Evolutionary conservation across 2,888 invertebrate species (phyloP).

Genomic region (Macrosoma leucophasiata): DNA sequence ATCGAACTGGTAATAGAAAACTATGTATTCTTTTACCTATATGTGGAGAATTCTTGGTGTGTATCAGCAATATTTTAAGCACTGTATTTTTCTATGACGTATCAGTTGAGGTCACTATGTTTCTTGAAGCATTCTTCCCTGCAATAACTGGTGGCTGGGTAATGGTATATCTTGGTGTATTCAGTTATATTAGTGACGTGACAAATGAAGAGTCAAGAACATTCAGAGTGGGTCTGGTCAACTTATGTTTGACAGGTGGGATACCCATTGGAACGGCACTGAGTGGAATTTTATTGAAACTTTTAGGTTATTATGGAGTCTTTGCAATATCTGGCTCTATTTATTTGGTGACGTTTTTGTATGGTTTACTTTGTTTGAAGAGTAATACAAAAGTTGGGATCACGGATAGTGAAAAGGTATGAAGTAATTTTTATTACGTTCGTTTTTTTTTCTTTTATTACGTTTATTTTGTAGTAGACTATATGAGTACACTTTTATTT

Average conservation of each 20-base stretch:
- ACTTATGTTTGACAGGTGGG: slow-evolving; percentile 75
- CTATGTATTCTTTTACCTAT: slow-evolving; percentile 74
- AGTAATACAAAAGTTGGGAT: slow-evolving; percentile 45
- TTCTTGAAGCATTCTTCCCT: slow-evolving; percentile 70
- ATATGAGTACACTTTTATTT: too few species aligned
- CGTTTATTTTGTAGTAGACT: too few species aligned
- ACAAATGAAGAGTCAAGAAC: slow-evolving; percentile 73
- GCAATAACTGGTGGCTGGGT: slow-evolving; percentile 74
- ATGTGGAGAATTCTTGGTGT: slow-evolving; percentile 66
- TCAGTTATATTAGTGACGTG: slow-evolving; percentile 78
- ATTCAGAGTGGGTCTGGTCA: slow-evolving; percentile 75
- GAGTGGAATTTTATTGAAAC: slow-evolving; percentile 66
- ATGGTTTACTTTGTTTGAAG: slow-evolving; percentile 48
- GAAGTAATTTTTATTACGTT: slow-evolving; percentile 1
- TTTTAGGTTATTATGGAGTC: slow-evolving; percentile 60
- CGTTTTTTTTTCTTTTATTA: too few species aligned
- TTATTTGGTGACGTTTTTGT: slow-evolving; percentile 56
- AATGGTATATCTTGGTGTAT: slow-evolving; percentile 72
- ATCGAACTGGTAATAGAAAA: slow-evolving; percentile 74
- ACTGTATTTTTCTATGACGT: slow-evolving; percentile 71
- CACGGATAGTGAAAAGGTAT: slow-evolving; percentile 41
- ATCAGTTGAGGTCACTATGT: slow-evolving; percentile 70
- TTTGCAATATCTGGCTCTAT: slow-evolving; percentile 47
- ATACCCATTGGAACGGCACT: slow-evolving; percentile 73
- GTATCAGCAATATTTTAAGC: slow-evolving; percentile 65